Evolutionary conservation across 2,797 vertebrate genomes (phyloP).

Genomic region (Schizopygopsis malacanthus): DNA sequence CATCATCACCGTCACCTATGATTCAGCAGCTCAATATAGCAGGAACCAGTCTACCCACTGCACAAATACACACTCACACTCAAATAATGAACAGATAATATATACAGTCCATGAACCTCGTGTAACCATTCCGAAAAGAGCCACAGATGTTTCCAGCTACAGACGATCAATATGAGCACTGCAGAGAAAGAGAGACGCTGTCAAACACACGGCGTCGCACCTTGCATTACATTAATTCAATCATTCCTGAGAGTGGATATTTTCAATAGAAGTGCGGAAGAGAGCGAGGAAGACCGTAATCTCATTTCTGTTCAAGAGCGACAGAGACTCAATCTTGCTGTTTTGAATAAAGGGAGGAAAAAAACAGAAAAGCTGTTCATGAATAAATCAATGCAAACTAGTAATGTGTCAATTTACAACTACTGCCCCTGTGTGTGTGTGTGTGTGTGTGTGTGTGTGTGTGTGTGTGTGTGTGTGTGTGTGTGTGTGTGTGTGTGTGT

Average conservation of each 20-base stretch:
- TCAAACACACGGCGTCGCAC: neutral
- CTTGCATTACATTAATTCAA: neutral
- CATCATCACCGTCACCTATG: slow-evolving; percentile 16
- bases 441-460: neutral
- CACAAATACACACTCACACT: neutral
- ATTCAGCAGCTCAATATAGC: slow-evolving; percentile 43
- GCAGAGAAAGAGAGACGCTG: slow-evolving; percentile 1
- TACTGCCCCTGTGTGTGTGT: neutral
- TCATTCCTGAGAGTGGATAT: slow-evolving; percentile 21
- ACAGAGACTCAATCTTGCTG: slow-evolving; percentile 17
- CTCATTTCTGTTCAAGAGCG: neutral
- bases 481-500: too few relatives aligned
- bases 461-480: too few relatives aligned
- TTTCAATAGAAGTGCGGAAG: neutral
- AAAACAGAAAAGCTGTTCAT: slow-evolving; percentile 13
- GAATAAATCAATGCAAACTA: slow-evolving; percentile 29
- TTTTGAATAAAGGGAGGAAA: neutral
- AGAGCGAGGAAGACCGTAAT: neutral
- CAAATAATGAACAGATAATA: slow-evolving; percentile 7
- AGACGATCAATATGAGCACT: slow-evolving; percentile 8
- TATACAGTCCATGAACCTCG: neutral
- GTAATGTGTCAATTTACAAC: slow-evolving; percentile 78
- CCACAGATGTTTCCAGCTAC: neutral
- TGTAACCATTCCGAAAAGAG: neutral
- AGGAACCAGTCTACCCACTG: neutral